A percentile compares a stretch with the other conserved stretches of the same genome.
phyloP scores from a whole-genome alignment of 1,140 invertebrate genomes.

The Holcopasites calliopsidis region DNA sequence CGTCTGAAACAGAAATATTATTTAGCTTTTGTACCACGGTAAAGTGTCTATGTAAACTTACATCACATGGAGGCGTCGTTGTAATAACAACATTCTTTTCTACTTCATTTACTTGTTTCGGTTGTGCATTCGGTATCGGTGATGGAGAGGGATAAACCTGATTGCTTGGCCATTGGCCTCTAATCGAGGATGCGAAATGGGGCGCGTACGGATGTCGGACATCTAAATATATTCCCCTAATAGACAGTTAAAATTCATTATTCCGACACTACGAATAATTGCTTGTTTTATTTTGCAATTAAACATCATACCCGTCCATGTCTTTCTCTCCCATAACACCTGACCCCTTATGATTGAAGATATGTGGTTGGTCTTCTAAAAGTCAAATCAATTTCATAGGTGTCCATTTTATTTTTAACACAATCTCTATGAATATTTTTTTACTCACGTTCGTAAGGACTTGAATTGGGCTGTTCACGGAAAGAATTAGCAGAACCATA shows the following conservation, averaged over 20 bases:
- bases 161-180: conserved; percentile 64
- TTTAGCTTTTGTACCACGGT: background rate
- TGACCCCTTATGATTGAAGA: conserved; percentile 85
- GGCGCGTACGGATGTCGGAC: conserved; percentile 62
- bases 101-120: conserved; percentile 34
- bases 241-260: conserved; percentile 26
- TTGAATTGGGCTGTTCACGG: conserved; percentile 62
- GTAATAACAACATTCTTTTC: conserved; percentile 58
- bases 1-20: conserved; percentile 38
- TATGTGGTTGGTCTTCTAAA: conserved; percentile 78
- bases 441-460: conserved; percentile 70
- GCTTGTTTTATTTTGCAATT: background rate
- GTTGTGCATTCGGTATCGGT: conserved; percentile 41
- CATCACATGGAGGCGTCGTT: conserved; percentile 62
- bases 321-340: conserved; percentile 81
- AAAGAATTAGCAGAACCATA: conserved; percentile 62
- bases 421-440: conserved; percentile 49
- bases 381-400: conserved; percentile 3
- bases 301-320: conserved; percentile 73
- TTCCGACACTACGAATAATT: background rate
- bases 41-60: conserved; percentile 42
- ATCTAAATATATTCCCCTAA: conserved; percentile 62
- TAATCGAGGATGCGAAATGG: conserved; percentile 68
- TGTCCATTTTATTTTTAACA: background rate
- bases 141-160: conserved; percentile 60